Base-by-base conservation (phyloP, 2,113 vertebrate species). In the Catharus fuscescens region DNA sequence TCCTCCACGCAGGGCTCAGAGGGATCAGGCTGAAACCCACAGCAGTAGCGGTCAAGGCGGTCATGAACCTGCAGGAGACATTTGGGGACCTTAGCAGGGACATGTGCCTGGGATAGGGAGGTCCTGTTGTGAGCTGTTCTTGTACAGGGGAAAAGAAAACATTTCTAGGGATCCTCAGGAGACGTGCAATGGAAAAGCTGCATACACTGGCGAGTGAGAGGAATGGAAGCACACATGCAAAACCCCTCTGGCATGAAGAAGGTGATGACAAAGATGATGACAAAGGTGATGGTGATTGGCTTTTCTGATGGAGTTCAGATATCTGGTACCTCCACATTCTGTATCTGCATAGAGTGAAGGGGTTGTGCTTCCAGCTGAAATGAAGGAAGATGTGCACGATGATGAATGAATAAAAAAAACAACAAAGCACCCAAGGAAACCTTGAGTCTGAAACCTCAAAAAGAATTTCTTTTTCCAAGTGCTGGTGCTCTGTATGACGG, bases 31-130 rank as follows among this genome's bases (percentile, higher is more conserved):
- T 97, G 97, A 71, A 99, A 99, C 60, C 99, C 99, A 57, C 99
- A 99, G 97, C 99, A 99, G 94, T 98, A 98, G 64, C 99, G 98
- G 95, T 99, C 99, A 88, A 99, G 97, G 38, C 99, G 98, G 96
- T 99, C 99, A 0, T 99, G 98, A 14, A 99, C 98, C 99, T 99
- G 93, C 5, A 74, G 56, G 86, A 69, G 65, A 95, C 31, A 86
- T 79, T 32, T 34, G 54, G 20, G 48, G 15, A 50, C n/a, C 64
- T 93, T 47, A 85, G 52, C 4, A 2, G 32, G 25, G 32, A 54
- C 28, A 42, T 10, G 5, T 1, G 7, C 25, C 26, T 1, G 2
- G 60, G 11, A 23, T 5, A 0, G 25, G 8, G 20, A 34, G 20
- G 9, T 65, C 23, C 28, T 23, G 6, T 24, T 52, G 15, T 23